Evolutionary conservation across 30 jellyfish, hydroid and myxozoan genomes (phyloP).

Genomic region (Nemopilema nomurai): DNA sequence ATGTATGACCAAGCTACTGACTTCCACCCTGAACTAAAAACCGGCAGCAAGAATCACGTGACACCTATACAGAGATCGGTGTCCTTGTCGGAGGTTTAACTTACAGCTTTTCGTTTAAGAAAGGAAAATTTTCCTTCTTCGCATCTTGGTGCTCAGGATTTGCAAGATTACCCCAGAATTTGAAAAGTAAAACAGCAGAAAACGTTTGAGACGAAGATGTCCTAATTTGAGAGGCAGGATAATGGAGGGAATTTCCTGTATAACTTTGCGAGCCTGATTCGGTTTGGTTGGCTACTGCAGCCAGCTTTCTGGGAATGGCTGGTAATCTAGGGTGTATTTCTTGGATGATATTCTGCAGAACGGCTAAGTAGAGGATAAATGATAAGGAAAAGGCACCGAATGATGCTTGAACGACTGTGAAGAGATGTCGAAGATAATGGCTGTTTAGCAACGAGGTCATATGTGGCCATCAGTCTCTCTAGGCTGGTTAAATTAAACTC

Average conservation of each 20-base stretch:
- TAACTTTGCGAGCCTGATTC: background rate
- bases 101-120: background rate
- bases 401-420: background rate
- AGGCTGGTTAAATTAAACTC: too few species aligned
- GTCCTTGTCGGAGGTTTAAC: background rate
- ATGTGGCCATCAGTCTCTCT: background rate
- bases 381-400: background rate
- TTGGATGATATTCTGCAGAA: background rate
- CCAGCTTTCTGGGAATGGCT: background rate
- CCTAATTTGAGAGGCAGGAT: conserved; percentile 1
- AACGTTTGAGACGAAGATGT: background rate
- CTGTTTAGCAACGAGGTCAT: background rate
- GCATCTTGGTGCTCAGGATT: background rate
- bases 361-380: background rate
- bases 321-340: background rate
- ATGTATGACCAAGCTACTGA: too few species aligned
- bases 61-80: background rate
- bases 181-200: background rate
- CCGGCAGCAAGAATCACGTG: too few species aligned
- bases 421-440: background rate
- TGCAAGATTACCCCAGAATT: background rate
- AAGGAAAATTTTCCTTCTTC: background rate
- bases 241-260: background rate
- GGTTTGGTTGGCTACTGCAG: background rate
- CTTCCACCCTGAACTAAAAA: too few species aligned